phyloP scores from a whole-genome alignment of 2,888 invertebrate species.

The Mantis religiosa region DNA sequence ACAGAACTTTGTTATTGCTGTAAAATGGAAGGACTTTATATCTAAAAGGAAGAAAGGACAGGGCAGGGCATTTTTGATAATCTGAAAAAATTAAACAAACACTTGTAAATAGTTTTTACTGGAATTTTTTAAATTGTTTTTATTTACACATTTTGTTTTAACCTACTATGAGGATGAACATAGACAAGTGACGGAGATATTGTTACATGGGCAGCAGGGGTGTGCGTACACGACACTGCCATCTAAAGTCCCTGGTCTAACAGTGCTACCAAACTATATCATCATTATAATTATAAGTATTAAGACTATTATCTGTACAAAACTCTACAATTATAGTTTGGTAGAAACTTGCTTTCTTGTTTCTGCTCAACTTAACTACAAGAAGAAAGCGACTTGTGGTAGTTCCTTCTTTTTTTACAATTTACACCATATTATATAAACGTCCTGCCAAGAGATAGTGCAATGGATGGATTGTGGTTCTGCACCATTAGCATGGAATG shows the following conservation, averaged over 20 bases:
- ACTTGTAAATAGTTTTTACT: not conserved
- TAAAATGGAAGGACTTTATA: too few relatives aligned
- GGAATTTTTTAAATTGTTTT: slow-evolving; percentile 3
- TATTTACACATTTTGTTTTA: slow-evolving; percentile 17
- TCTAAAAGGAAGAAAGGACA: not conserved
- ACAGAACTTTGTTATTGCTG: too few relatives aligned
- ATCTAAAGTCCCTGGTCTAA: slow-evolving; percentile 11
- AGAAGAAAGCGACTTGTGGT: not conserved
- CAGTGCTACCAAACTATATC: slow-evolving; percentile 18
- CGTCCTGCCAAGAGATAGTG: not conserved
- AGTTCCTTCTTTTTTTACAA: not conserved
- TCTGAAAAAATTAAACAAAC: not conserved
- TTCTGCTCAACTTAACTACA: not conserved
- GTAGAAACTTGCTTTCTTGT: not conserved
- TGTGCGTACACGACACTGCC: slow-evolving; percentile 1
- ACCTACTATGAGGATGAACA: slow-evolving; percentile 16
- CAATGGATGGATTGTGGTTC: not conserved
- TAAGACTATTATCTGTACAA: slow-evolving; percentile 26
- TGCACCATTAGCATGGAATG: not conserved
- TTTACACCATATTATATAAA: not conserved
- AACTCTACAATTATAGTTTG: slow-evolving; percentile 26
- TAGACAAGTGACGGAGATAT: slow-evolving; percentile 7
- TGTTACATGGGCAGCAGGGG: slow-evolving; percentile 9
- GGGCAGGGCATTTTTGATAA: not conserved
- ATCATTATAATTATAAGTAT: not conserved